Conservation (phyloP, 2,888 invertebrate species). For the Corbicula japonica region DNA sequence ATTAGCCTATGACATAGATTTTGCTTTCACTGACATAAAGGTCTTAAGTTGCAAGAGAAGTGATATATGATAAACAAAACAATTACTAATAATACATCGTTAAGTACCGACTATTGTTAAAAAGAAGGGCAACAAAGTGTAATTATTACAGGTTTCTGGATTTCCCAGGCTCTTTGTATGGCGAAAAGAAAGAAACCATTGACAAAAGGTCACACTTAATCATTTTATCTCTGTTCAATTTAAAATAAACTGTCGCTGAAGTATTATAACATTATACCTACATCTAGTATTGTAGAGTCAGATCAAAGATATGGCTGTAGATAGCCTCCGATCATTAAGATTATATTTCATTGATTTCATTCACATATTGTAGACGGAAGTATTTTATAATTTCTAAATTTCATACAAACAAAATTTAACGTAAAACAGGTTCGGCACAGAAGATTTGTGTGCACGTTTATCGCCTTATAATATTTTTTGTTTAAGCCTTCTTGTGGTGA, state of each 20-base stretch:
- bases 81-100: conserved; percentile 24
- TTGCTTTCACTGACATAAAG: conserved; percentile 16
- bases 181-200: conserved; percentile 10
- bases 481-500: too few relatives aligned
- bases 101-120: conserved; percentile 25
- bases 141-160: background rate
- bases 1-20: conserved; percentile 22
- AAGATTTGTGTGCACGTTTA: too few relatives aligned
- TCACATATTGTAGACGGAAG: too few relatives aligned
- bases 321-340: too few relatives aligned
- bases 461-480: too few relatives aligned
- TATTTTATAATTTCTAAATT: too few relatives aligned
- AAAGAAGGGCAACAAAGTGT: conserved; percentile 27
- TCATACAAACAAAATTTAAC: too few relatives aligned
- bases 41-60: conserved; percentile 16
- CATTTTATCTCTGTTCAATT: conserved; percentile 27
- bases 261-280: conserved; percentile 11
- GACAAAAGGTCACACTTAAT: conserved; percentile 25
- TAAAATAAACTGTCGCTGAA: conserved; percentile 14
- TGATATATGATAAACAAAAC: conserved; percentile 30
- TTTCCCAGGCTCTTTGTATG: conserved; percentile 27
- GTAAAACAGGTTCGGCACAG: too few relatives aligned
- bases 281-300: too few relatives aligned
- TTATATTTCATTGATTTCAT: too few relatives aligned
- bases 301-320: too few relatives aligned